Percentiles rank a stretch among this genome's conserved stretches.
Evolutionary conservation across 1,140 invertebrate genomes (phyloP).

Genomic region (Kradibia gibbosae): DNA sequence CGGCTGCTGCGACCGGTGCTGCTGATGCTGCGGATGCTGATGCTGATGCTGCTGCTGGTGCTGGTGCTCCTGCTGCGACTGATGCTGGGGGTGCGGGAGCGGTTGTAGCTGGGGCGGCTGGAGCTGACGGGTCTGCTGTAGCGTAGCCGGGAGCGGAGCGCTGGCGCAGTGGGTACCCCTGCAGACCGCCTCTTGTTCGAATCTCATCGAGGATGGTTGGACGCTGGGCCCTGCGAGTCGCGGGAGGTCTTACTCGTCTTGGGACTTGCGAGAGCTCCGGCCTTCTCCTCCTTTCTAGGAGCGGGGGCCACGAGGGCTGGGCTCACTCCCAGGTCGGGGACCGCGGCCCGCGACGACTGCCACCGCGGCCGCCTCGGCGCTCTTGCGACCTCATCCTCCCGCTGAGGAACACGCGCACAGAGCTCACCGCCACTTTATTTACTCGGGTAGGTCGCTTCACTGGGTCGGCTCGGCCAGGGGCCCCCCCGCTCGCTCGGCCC

Average conservation of each 20-base stretch:
- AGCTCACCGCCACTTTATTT: slow-evolving; percentile 11
- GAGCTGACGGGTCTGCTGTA: slow-evolving; percentile 60
- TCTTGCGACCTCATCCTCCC: slow-evolving; percentile 11
- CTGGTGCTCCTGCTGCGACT: neutral
- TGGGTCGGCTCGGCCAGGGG: too few relatives aligned
- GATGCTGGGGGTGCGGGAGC: neutral
- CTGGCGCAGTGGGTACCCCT: slow-evolving; percentile 74
- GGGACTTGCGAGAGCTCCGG: neutral
- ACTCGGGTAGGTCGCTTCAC: too few relatives aligned
- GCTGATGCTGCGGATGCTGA: neutral
- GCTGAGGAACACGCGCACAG: slow-evolving; percentile 24
- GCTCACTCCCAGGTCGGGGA: neutral
- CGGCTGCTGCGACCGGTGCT: neutral
- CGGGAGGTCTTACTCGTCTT: slow-evolving; percentile 67
- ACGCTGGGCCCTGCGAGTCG: slow-evolving; percentile 58
- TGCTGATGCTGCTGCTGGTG: neutral
- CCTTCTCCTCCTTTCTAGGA: neutral
- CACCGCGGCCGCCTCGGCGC: neutral
- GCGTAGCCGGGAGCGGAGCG: slow-evolving; percentile 69
- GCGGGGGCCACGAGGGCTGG: neutral
- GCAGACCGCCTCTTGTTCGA: slow-evolving; percentile 72
- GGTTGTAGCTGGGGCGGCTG: slow-evolving; percentile 32
- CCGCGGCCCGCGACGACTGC: neutral
- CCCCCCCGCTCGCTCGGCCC: neutral
- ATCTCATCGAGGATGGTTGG: slow-evolving; percentile 72